Conservation (phyloP, 1,140 invertebrate species). For the Trichoplusia ni region DNA sequence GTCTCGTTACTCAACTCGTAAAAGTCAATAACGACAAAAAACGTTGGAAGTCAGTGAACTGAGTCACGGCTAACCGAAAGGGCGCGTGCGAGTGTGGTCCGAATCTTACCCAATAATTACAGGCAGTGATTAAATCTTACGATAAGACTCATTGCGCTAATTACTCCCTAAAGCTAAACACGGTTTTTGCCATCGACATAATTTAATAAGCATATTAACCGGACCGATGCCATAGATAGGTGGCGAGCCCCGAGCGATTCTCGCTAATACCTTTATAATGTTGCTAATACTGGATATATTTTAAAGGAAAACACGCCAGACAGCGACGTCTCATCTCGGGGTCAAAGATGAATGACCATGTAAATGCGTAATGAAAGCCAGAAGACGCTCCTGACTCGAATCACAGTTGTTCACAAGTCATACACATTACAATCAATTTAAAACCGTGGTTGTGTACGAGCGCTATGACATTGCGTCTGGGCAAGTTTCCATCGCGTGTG, state of each 20-base stretch:
- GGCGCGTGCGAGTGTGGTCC: conserved; percentile 43
- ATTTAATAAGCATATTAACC: conserved; percentile 79
- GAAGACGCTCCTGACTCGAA: conserved; percentile 71
- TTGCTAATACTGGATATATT: conserved; percentile 48
- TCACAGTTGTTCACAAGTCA: conserved; percentile 70
- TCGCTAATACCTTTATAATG: conserved; percentile 64
- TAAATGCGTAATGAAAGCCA: conserved; percentile 69
- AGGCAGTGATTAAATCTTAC: conserved; percentile 69
- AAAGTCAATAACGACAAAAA: conserved; percentile 30
- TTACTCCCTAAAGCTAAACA: conserved; percentile 80
- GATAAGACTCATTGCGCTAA: conserved; percentile 77
- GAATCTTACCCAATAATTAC: conserved; percentile 69
- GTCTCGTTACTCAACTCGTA: conserved; percentile 4
- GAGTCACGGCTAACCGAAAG: conserved; percentile 23
- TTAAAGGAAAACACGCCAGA: conserved; percentile 41
- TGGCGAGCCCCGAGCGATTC: conserved; percentile 57
- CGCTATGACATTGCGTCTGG: conserved; percentile 64
- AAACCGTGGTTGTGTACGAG: conserved; percentile 57
- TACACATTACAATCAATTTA: conserved; percentile 79
- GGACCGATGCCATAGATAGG: conserved; percentile 72
- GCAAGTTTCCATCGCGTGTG: conserved; percentile 65
- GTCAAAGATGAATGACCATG: conserved; percentile 80
- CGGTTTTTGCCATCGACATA: conserved; percentile 75
- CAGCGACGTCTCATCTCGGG: conserved; percentile 50
- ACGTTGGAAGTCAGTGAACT: conserved; percentile 34